Evolutionary conservation across 2,113 vertebrate species (phyloP), one percentile per base, ranked within the genome.

Genomic region (Phyllostomus hastatus): DNA sequence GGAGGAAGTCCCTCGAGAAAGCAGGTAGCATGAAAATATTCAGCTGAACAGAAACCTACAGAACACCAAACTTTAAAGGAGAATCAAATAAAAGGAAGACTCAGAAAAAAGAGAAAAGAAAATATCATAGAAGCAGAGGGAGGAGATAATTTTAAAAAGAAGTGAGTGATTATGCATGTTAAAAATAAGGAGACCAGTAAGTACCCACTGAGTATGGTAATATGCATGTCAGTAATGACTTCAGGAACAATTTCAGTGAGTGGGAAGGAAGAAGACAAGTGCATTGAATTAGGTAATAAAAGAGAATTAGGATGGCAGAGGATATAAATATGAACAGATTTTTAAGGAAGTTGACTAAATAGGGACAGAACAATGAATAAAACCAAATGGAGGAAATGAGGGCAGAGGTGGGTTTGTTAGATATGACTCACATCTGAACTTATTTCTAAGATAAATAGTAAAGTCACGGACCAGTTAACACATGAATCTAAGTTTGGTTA

Each of bases 371-470:
- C 12, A n/a, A 70, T 22, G 1, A 59, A 64, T 64, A 70, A 80
- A 54, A 67, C 4, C 24, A 73, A 35, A 57, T 28, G 69, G 19
- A 89, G n/a, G 9, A 7, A 28, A 86, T 70, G 7, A 69, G 14
- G 2, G 87, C 14, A 50, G 93, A 41, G 8, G 9, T 52, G 31
- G 14, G 81, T 83, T 84, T 78, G 57, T 59, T 86, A 57, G 79
- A 41, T 46, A 20, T 89, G 31, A 79, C 41, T 90, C 41, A 78
- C 17, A 26, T 61, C 22, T 90, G 17, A 72, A 72, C 15, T 81
- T 94, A 7, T 82, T 69, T 85, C 59, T 46, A 78, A 78, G 26
- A 69, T 70, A 78, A 92, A 80, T 78, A 91, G 61, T 78, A 96
- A 82, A 75, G 24, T 12, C 24, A 52, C 38, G 31, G 35, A 3